phyloP scores from a whole-genome alignment of 1,140 invertebrate genomes.

The Eupristina koningsbergeri region DNA sequence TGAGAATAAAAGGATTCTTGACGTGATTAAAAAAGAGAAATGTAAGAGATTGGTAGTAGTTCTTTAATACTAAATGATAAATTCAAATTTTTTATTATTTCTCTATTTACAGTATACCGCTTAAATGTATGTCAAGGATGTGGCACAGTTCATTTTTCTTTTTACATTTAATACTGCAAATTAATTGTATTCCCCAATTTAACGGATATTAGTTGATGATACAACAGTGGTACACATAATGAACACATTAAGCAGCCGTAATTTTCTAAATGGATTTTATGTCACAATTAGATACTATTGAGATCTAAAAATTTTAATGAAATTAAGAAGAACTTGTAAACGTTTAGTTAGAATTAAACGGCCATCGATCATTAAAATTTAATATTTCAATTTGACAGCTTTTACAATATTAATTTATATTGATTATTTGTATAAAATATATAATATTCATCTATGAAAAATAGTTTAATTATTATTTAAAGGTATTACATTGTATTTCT shows the following conservation, averaged over 20 bases:
- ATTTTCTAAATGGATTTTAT: background rate
- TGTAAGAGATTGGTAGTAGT: background rate
- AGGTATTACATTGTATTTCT: too few species aligned
- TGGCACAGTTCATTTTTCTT: conserved; percentile 33
- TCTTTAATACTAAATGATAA: background rate
- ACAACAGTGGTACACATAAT: background rate
- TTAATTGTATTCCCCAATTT: too few species aligned
- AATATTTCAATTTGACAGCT: too few species aligned
- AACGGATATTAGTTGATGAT: too few species aligned
- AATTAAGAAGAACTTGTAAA: background rate
- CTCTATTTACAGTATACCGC: background rate
- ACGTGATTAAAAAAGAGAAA: background rate
- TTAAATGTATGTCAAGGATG: conserved; percentile 50
- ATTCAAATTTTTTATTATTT: background rate
- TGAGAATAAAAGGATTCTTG: background rate
- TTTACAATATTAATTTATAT: too few species aligned
- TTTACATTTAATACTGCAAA: background rate
- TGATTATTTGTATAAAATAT: too few species aligned
- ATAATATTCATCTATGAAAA: too few species aligned
- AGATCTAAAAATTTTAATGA: background rate
- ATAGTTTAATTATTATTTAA: too few species aligned
- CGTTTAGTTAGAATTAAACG: too few species aligned
- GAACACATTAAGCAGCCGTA: background rate
- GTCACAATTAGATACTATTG: background rate
- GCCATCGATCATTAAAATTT: too few species aligned